Base-by-base conservation (phyloP, 2,888 invertebrate genomes). In the Dyspetes luteomarginatus region DNA sequence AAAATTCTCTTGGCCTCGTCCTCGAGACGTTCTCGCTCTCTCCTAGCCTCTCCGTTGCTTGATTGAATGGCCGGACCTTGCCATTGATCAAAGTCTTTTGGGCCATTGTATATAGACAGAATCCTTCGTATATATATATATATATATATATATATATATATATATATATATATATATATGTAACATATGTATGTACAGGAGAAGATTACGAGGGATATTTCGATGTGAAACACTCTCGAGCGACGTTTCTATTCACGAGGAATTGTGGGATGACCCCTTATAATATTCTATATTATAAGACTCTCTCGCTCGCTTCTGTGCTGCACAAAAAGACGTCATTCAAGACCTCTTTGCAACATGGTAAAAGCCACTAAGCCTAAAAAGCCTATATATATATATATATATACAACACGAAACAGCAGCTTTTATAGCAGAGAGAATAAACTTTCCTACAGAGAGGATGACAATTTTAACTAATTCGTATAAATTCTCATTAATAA, bases 71-170 rank as follows among this genome's bases (percentile, higher is more conserved):
- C 52, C 79, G 45, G 71, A 75, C 60, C 43, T 60, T 50, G 69
- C 74, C 74, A 75, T 75, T 80, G 75, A 80, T 75, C 75, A 79
- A 74, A 68, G 71, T 75, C 75, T 71, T 78, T 74, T 62, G 50
- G 48, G 60, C 41, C 67, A 9, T 48, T 28, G 22, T 17, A n/a
- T 43, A 36, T 17, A 55, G 4, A 52, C 15, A 55, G 12, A n/a
- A 22, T 12, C 3, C 30, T 19, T n/a, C 26, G 30, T 58, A 58
- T 41, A 52, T 41, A 67, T 36, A 36, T 36, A 12, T 36, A 36
- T 36, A 36, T 12, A 12, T 36, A 36, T 36, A 12, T 36, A 9
- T 36, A 0, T 12, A 36, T 12, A 2, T 36, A 7, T 36, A 36
- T 36, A 36, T 12, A 12, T 36, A 36, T 36, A 12, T 36, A 9